Evolutionary conservation across 1,140 invertebrate genomes (phyloP).

Genomic region (Samia ricini): DNA sequence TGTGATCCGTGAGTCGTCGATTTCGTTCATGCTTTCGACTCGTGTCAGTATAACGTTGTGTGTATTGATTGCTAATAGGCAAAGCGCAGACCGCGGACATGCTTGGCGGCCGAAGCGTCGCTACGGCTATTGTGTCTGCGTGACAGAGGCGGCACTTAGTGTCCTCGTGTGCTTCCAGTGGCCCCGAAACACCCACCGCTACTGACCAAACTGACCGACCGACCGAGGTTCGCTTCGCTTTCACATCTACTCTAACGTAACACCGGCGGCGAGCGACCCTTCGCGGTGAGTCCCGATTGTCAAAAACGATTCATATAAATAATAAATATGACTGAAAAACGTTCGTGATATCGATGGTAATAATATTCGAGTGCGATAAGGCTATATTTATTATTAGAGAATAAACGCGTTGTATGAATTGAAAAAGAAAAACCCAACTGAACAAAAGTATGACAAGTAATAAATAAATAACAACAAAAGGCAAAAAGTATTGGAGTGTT

Average conservation of each 20-base stretch:
- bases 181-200: slow-evolving; percentile 42
- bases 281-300: slow-evolving; percentile 36
- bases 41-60: background rate
- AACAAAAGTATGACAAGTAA: slow-evolving; percentile 56
- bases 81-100: slow-evolving; percentile 31
- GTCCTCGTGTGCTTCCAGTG: slow-evolving; percentile 69
- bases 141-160: slow-evolving; percentile 47
- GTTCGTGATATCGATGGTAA: slow-evolving; percentile 55
- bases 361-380: slow-evolving; percentile 61
- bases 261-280: background rate
- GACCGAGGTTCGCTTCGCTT: slow-evolving; percentile 1
- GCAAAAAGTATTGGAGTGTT: slow-evolving; percentile 68
- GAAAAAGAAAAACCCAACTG: slow-evolving; percentile 49
- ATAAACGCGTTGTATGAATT: slow-evolving; percentile 66
- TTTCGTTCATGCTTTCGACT: slow-evolving; percentile 31
- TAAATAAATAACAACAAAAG: no score
- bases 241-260: slow-evolving; percentile 3
- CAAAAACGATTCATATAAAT: slow-evolving; percentile 12
- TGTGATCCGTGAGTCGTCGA: slow-evolving; percentile 26
- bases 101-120: slow-evolving; percentile 33
- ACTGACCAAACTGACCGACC: slow-evolving; percentile 11
- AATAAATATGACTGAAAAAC: slow-evolving; percentile 31
- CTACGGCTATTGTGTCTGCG: slow-evolving; percentile 28
- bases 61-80: slow-evolving; percentile 26
- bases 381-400: no score